Conservation (phyloP, 2,888 invertebrate genomes). For the Oxystoma pomonae region DNA sequence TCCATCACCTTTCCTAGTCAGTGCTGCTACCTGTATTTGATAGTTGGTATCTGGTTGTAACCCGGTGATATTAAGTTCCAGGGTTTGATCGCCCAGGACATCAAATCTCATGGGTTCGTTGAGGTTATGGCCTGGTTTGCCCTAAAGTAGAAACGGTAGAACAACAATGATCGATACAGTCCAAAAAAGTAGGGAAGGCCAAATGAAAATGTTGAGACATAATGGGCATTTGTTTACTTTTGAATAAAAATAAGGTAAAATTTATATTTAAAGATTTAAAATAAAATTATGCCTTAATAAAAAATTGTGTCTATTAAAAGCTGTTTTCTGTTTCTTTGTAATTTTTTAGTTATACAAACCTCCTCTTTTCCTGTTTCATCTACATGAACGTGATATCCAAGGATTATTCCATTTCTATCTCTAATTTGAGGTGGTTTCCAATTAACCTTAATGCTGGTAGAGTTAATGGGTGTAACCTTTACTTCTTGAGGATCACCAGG, state of each 20-base stretch:
- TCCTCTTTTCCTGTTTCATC: slow-evolving; percentile 80
- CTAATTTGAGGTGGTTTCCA: slow-evolving; percentile 93
- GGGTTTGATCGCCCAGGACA: slow-evolving; percentile 71
- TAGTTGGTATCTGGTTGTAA: slow-evolving; percentile 95
- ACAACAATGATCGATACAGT: too few species aligned
- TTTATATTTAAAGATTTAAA: too few species aligned
- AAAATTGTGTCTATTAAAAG: slow-evolving; percentile 1
- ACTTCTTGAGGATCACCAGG: slow-evolving; percentile 96
- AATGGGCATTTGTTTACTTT: too few species aligned
- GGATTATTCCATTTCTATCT: slow-evolving; percentile 91
- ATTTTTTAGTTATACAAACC: slow-evolving; percentile 48
- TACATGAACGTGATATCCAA: slow-evolving; percentile 95
- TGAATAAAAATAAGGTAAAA: too few species aligned
- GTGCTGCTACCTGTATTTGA: slow-evolving; percentile 89
- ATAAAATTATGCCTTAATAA: background rate
- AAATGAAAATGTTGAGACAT: too few species aligned
- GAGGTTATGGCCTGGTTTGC: slow-evolving; percentile 65
- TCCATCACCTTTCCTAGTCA: slow-evolving; percentile 96
- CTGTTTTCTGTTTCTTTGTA: background rate
- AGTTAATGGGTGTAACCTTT: slow-evolving; percentile 83
- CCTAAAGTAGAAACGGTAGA: too few species aligned
- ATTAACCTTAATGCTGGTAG: slow-evolving; percentile 89
- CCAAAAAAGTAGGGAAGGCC: too few species aligned
- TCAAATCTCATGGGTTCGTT: slow-evolving; percentile 87
- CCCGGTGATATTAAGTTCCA: slow-evolving; percentile 80